phyloP scores from a whole-genome alignment of 2,797 vertebrate species.

The Propithecus perrieri region DNA sequence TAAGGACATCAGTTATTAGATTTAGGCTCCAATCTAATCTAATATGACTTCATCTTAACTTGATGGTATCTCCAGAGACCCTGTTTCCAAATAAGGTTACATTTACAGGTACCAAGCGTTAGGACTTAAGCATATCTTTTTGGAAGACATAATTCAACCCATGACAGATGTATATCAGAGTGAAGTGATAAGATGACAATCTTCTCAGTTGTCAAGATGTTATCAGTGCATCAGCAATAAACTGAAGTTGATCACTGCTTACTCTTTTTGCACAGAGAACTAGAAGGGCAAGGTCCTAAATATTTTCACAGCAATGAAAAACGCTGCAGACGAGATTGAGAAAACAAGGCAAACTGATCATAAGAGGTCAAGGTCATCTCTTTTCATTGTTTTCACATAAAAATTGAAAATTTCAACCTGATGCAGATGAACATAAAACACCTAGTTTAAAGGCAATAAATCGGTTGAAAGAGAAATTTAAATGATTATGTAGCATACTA shows the following conservation, averaged over 20 bases:
- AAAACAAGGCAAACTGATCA: neutral
- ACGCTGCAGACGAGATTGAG: neutral
- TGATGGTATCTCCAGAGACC: neutral
- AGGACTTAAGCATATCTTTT: neutral
- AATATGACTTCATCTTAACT: neutral
- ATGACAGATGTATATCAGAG: neutral
- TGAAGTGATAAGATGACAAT: neutral
- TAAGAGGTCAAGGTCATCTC: neutral
- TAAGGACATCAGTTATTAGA: neutral
- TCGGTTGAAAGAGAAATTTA: neutral
- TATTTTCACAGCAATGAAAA: neutral
- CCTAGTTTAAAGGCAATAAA: neutral
- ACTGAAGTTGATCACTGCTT: neutral
- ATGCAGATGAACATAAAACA: neutral
- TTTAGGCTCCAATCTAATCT: neutral
- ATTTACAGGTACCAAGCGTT: neutral
- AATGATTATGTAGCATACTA: neutral
- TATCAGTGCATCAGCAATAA: constrained; percentile 1
- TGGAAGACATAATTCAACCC: neutral
- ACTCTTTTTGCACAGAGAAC: constrained; percentile 17
- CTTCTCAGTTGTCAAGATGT: neutral
- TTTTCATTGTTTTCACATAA: neutral
- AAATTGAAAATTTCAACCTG: neutral
- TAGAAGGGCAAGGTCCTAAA: neutral
- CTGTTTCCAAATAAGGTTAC: neutral